Evolutionary conservation across 2,888 invertebrate species (phyloP), one percentile per base, ranked within the genome.

Genomic region (Archips crataeganus): DNA sequence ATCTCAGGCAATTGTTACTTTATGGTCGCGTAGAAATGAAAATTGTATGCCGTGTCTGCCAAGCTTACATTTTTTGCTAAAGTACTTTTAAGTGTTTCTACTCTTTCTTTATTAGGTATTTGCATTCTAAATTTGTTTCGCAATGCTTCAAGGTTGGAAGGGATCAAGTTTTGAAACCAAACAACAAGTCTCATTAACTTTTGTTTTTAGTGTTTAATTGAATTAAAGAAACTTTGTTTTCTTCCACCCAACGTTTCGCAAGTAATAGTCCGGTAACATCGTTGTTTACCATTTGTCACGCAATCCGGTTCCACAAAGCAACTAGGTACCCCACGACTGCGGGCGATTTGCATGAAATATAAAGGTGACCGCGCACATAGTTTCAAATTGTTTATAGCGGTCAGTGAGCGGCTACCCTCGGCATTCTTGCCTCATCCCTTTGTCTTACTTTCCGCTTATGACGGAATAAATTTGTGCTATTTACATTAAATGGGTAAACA

Each of bases 341-440:
- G 80, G 79, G 71, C 86, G 87, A 94, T 94, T 94, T 93, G 91
- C 94, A 94, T 94, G 92, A 94, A 91, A 94, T 94, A 94, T 93
- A 94, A 94, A 93, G 94, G 93, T 92, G 90, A 87, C 91, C 91
- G 89, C 91, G 89, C 92, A 87, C 91, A 94, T 92, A 93, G 92
- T 92, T 92, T 82, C 80, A 83, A 82, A 84, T 92, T 93, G 93
- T 94, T 94, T 94, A 93, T 92, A 83, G 90, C 94, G 94, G 94
- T 93, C 93, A 91, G 86, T 57, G 32, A 32, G 11, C 80, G 84
- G 77, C 80, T 80, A 84, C 82, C 88, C 89, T 89, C 87, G 82
- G 87, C 92, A 93, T 94, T 92, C 93, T 93, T 87, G 89, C 89
- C 89, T 88, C 87, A 90, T 92, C 91, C 92, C 92, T 92, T 92